phyloP scores from a whole-genome alignment of 2,113 vertebrate genomes.

The Neomonachus schauinslandi region DNA sequence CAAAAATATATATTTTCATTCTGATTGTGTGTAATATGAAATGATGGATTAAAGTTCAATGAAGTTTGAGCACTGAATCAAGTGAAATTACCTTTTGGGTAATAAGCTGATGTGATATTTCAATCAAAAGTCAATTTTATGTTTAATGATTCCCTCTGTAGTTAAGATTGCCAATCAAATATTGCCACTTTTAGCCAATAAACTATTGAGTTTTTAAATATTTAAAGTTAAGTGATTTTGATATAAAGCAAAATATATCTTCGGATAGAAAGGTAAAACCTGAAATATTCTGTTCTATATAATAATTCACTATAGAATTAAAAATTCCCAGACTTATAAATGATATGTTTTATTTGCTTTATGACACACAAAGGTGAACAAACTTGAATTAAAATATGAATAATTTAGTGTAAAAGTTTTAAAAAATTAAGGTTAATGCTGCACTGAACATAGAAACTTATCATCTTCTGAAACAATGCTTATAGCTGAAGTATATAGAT shows the following conservation, averaged over 20 bases:
- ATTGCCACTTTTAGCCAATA: neutral
- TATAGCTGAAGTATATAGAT: neutral
- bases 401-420: neutral
- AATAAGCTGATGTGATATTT: neutral
- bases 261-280: neutral
- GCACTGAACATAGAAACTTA: neutral
- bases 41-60: neutral
- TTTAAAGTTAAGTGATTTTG: neutral
- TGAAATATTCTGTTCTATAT: neutral
- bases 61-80: neutral
- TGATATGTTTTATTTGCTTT: neutral
- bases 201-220: neutral
- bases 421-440: neutral
- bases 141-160: neutral
- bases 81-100: neutral
- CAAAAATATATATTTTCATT: neutral
- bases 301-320: neutral
- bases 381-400: neutral
- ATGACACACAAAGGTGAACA: neutral
- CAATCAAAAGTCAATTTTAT: neutral
- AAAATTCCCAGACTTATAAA: neutral
- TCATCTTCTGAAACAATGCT: neutral
- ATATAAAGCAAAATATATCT: neutral
- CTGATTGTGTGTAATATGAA: neutral
- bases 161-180: neutral